Evolutionary conservation across 1,140 invertebrate genomes (phyloP).

Genomic region (honey bee (Apis mellifera)): Amel_HAv3.1 CM009937.2:4808501-4809000

Average conservation of each 20-base stretch:
- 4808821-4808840: slow-evolving; percentile 53
- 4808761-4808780: slow-evolving; percentile 79
- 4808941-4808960: background rate
- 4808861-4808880: background rate
- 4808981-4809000: background rate
- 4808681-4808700: slow-evolving; percentile 51
- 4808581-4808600: slow-evolving; percentile 77
- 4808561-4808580: slow-evolving; percentile 80
- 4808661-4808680: slow-evolving; percentile 56
- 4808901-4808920: background rate
- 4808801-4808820: slow-evolving; percentile 60
- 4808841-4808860: slow-evolving; percentile 56
- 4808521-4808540: background rate
- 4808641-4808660: slow-evolving; percentile 65
- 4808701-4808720: slow-evolving; percentile 73
- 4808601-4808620: slow-evolving; percentile 72
- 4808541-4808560: slow-evolving; percentile 68
- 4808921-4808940: background rate
- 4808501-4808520: slow-evolving; percentile 17
- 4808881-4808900: slow-evolving; percentile 14
- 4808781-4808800: slow-evolving; percentile 81
- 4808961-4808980: background rate
- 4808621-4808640: slow-evolving; percentile 73
- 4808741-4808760: slow-evolving; percentile 69
- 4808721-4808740: slow-evolving; percentile 72